Evolutionary conservation across 2,113 vertebrate species (phyloP).

Genomic region (pig (Sus scrofa)): DNA sequence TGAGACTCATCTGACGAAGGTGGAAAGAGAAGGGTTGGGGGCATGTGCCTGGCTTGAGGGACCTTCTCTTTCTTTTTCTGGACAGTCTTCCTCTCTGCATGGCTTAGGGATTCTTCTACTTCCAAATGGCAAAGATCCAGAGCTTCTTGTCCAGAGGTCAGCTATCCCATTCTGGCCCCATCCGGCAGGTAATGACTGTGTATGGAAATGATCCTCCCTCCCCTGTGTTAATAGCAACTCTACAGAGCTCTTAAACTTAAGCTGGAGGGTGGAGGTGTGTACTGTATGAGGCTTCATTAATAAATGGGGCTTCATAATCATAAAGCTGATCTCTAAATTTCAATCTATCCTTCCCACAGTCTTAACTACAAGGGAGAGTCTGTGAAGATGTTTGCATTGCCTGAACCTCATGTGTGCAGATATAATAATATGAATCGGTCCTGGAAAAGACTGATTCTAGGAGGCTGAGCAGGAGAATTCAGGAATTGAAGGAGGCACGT

Average conservation of each 20-base stretch:
- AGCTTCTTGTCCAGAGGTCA: neutral
- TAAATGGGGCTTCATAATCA: neutral
- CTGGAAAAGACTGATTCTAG: neutral
- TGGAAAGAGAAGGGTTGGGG: neutral
- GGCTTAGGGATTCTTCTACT: neutral
- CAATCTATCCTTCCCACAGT: neutral
- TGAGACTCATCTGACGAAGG: neutral
- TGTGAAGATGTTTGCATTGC: neutral
- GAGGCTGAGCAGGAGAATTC: neutral
- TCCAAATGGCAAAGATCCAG: neutral
- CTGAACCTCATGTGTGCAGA: neutral
- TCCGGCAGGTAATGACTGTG: neutral
- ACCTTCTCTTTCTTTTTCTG: neutral
- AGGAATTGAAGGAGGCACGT: neutral
- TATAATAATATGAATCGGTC: neutral
- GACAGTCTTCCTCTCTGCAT: neutral
- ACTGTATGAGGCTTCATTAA: neutral
- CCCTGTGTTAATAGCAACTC: neutral
- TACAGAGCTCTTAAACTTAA: neutral
- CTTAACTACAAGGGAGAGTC: neutral
- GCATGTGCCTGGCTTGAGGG: neutral
- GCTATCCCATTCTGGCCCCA: neutral
- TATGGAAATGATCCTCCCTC: neutral
- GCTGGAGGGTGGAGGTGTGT: neutral
- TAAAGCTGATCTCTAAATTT: neutral